phyloP scores from a whole-genome alignment of 1,140 invertebrate species.

The Coboldia fuscipes region DNA sequence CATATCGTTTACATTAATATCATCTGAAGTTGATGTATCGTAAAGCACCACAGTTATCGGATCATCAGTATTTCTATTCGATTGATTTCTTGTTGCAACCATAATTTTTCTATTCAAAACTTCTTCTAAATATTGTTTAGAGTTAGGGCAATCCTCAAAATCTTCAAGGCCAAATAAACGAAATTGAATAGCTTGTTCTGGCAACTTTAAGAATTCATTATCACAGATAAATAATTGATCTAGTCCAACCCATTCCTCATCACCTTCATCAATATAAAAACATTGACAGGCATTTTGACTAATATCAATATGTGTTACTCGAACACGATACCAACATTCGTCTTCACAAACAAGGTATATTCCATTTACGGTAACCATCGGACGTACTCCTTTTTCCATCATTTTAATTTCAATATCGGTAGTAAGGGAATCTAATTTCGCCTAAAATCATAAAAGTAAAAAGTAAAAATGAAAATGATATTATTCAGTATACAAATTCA shows the following conservation, averaged over 20 bases:
- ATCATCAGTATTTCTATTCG: slow-evolving; percentile 9
- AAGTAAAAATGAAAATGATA: background rate
- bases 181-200: slow-evolving; percentile 15
- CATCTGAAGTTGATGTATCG: slow-evolving; percentile 16
- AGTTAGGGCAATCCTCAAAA: slow-evolving; percentile 17
- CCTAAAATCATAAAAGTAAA: slow-evolving; percentile 1
- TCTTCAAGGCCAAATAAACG: slow-evolving; percentile 18
- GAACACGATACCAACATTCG: slow-evolving; percentile 18
- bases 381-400: slow-evolving; percentile 4
- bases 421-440: slow-evolving; percentile 10
- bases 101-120: slow-evolving; percentile 12
- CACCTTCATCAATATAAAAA: slow-evolving; percentile 19
- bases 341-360: slow-evolving; percentile 13
- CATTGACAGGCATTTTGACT: slow-evolving; percentile 9
- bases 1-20: slow-evolving; percentile 16
- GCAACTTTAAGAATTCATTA: slow-evolving; percentile 10
- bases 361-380: slow-evolving; percentile 3
- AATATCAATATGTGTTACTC: slow-evolving; percentile 10
- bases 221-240: slow-evolving; percentile 10
- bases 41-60: slow-evolving; percentile 11
- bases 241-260: slow-evolving; percentile 10
- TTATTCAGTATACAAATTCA: background rate
- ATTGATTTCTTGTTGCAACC: slow-evolving; percentile 15
- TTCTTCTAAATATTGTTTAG: slow-evolving; percentile 8
- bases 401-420: slow-evolving; percentile 11